Percentiles rank a stretch among this genome's conserved stretches.
Conservation (phyloP, 2,113 vertebrate genomes). For the Grammomys surdaster region DNA sequence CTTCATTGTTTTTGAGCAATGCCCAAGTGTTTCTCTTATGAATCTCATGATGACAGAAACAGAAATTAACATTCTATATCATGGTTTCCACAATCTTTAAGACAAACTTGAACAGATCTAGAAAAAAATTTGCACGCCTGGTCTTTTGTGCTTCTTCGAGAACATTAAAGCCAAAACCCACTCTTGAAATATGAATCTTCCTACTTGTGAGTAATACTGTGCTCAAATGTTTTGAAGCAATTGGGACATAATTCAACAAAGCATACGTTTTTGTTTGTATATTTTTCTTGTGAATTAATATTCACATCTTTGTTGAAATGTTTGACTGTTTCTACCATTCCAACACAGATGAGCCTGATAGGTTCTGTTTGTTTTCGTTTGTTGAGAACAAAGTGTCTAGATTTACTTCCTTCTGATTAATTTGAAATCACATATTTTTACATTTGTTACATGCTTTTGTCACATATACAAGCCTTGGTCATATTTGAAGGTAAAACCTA, state of each 20-base stretch:
- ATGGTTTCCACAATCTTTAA: neutral
- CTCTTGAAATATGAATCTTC: accelerated
- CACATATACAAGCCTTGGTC: neutral
- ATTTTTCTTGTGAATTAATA: neutral
- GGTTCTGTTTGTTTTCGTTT: neutral
- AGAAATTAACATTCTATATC: neutral
- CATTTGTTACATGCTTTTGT: neutral
- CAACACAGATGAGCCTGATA: neutral
- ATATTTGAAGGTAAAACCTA: neutral
- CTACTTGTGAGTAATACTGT: neutral
- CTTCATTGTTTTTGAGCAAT: neutral
- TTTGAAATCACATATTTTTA: neutral
- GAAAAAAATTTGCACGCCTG: neutral
- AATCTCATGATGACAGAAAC: neutral
- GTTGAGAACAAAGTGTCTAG: neutral
- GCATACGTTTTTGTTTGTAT: neutral
- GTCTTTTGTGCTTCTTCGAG: neutral
- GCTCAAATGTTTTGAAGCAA: neutral
- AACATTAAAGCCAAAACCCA: neutral
- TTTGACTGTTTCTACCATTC: neutral
- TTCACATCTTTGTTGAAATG: neutral
- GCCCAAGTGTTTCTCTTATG: neutral
- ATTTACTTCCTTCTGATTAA: neutral
- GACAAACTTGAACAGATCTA: neutral
- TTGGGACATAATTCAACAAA: neutral